These are phyloP conservation scores for Baronia brevicornis DNA, from an alignment of 2,888 invertebrate genomes.

Conservation along the genomic window DNA sequence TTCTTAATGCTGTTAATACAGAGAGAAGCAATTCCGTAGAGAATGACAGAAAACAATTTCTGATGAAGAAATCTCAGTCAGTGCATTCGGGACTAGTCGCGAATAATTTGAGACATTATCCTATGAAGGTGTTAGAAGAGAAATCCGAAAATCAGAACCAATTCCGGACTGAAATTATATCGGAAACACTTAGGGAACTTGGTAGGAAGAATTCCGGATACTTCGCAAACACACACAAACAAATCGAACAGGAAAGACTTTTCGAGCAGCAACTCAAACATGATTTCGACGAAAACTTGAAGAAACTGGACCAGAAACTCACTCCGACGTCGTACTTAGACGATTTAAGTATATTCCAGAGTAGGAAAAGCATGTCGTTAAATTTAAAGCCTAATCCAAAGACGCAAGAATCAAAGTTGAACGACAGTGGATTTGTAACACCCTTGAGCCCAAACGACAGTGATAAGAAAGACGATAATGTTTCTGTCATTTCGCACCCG, in stretches of 20 bases:
- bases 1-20: slow-evolving; percentile 31
- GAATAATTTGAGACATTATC: slow-evolving; percentile 43
- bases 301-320: slow-evolving; percentile 45
- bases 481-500: slow-evolving; percentile 78
- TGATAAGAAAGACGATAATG: slow-evolving; percentile 52
- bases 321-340: slow-evolving; percentile 39
- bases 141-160: slow-evolving; percentile 55
- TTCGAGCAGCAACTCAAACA: slow-evolving; percentile 65
- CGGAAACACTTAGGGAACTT: slow-evolving; percentile 51
- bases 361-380: slow-evolving; percentile 52
- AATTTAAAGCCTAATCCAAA: slow-evolving; percentile 42
- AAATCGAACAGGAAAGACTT: slow-evolving; percentile 78
- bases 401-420: slow-evolving; percentile 24
- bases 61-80: slow-evolving; percentile 65
- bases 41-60: slow-evolving; percentile 36
- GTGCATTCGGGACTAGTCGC: slow-evolving; percentile 61
- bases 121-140: slow-evolving; percentile 70
- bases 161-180: slow-evolving; percentile 49
- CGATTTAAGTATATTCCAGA: slow-evolving; percentile 48
- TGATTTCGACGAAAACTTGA: slow-evolving; percentile 63
- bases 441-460: slow-evolving; percentile 75
- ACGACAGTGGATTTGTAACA: slow-evolving; percentile 80
- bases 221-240: slow-evolving; percentile 81
- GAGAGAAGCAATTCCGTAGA: slow-evolving; percentile 34
- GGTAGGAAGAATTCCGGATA: slow-evolving; percentile 60